Percentiles rank a stretch among this genome's conserved stretches.
These are phyloP conservation scores for Eupeodes luniger DNA, from an alignment of 2,888 invertebrate species.

Conservation along the genomic window DNA sequence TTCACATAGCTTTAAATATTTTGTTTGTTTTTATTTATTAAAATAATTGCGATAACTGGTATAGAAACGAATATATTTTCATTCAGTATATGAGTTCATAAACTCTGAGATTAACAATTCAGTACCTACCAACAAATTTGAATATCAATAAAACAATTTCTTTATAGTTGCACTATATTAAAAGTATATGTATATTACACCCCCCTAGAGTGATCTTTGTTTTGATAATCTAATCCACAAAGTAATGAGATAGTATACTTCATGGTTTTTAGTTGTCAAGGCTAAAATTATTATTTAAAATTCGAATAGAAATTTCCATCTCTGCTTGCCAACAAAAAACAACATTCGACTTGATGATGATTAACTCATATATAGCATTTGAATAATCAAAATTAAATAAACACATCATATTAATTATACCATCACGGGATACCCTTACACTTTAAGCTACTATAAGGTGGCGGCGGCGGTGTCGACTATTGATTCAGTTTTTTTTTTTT, in stretches of 20 bases:
- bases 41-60: neutral
- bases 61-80: constrained; percentile 3
- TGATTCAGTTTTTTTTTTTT: neutral
- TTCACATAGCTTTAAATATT: constrained; percentile 11
- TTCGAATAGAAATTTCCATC: constrained; percentile 37
- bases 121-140: too few species aligned
- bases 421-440: constrained; percentile 21
- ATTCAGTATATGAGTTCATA: too few species aligned
- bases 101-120: too few species aligned
- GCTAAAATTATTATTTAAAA: constrained; percentile 11
- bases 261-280: constrained; percentile 31
- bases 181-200: neutral
- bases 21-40: neutral
- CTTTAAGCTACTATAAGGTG: neutral
- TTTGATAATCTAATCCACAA: neutral
- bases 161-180: too few species aligned
- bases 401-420: constrained; percentile 1
- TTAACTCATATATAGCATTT: constrained; percentile 25
- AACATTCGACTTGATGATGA: constrained; percentile 34
- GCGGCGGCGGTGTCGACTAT: neutral
- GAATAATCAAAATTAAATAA: constrained; percentile 49
- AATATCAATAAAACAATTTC: too few species aligned
- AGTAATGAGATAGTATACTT: too few species aligned
- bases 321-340: constrained; percentile 53
- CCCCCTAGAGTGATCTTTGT: neutral